Conservation (phyloP, 2,797 vertebrate genomes). For the Eremophila alpestris region DNA sequence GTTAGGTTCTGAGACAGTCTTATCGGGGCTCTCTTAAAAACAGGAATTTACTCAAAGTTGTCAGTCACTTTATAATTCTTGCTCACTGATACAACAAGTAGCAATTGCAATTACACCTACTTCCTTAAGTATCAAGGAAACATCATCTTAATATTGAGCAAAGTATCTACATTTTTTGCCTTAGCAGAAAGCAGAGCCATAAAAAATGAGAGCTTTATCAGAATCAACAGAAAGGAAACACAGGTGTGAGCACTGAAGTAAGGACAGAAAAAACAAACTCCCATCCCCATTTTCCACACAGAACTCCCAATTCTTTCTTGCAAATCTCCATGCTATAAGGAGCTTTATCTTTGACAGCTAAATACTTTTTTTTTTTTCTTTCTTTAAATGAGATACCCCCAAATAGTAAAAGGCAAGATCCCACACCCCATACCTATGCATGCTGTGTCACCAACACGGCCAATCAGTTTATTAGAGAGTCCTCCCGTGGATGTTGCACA, state of each 20-base stretch:
- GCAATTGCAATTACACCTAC: neutral
- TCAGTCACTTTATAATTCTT: neutral
- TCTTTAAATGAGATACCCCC: neutral
- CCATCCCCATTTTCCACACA: neutral
- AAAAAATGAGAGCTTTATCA: neutral
- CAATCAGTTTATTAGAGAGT: conserved; percentile 86
- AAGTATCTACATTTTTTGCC: neutral
- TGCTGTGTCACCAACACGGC: conserved; percentile 87
- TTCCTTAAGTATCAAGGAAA: neutral
- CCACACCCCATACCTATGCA: conserved; percentile 82
- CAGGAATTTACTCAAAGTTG: conserved; percentile 20
- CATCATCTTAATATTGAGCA: neutral
- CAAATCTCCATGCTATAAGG: neutral
- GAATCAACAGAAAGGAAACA: neutral
- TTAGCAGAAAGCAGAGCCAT: neutral
- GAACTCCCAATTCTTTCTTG: neutral
- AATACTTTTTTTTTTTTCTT: neutral
- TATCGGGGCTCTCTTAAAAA: conserved; percentile 2
- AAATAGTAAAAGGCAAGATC: neutral
- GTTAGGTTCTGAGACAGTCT: neutral
- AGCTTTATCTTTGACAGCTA: neutral
- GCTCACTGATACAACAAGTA: neutral
- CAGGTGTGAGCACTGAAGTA: neutral
- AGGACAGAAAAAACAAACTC: neutral
- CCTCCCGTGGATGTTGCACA: conserved; percentile 87